These are phyloP conservation scores for Nomada ferruginata DNA, from an alignment of 2,888 invertebrate species.

Conservation along the genomic window DNA sequence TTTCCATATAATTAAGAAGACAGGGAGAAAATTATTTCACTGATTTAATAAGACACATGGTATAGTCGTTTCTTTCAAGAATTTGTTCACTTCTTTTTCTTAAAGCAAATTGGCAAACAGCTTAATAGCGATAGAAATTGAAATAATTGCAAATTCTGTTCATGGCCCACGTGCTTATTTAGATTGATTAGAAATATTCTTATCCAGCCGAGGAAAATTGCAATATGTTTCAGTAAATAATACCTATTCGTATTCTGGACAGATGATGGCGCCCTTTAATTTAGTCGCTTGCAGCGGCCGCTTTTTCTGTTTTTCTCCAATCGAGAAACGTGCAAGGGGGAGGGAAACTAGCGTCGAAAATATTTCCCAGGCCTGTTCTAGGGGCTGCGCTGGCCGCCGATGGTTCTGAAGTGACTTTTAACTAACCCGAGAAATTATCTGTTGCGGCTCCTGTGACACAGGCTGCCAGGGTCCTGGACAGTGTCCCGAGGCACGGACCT, in stretches of 20 bases:
- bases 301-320: slow-evolving; percentile 31
- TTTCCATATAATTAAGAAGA: no score
- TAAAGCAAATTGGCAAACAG: no score
- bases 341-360: slow-evolving; percentile 63
- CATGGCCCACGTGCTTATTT: no score
- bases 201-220: background rate
- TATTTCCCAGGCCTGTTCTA: slow-evolving; percentile 69
- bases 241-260: slow-evolving; percentile 30
- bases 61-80: no score
- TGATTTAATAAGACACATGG: no score
- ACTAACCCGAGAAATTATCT: slow-evolving; percentile 78
- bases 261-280: slow-evolving; percentile 70
- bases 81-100: no score
- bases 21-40: no score
- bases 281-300: slow-evolving; percentile 38
- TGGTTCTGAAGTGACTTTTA: slow-evolving; percentile 76
- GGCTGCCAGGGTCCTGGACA: slow-evolving; percentile 75
- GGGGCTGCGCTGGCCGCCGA: slow-evolving; percentile 33
- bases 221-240: background rate
- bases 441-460: slow-evolving; percentile 57
- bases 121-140: no score
- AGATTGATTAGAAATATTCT: no score
- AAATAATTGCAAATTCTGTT: no score
- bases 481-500: slow-evolving; percentile 71
- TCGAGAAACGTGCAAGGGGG: background rate